Percentiles rank a stretch among this genome's conserved stretches.
These are phyloP conservation scores for Pleuronectes platessa DNA, from an alignment of 2,113 vertebrate species.

Conservation along the genomic window DNA sequence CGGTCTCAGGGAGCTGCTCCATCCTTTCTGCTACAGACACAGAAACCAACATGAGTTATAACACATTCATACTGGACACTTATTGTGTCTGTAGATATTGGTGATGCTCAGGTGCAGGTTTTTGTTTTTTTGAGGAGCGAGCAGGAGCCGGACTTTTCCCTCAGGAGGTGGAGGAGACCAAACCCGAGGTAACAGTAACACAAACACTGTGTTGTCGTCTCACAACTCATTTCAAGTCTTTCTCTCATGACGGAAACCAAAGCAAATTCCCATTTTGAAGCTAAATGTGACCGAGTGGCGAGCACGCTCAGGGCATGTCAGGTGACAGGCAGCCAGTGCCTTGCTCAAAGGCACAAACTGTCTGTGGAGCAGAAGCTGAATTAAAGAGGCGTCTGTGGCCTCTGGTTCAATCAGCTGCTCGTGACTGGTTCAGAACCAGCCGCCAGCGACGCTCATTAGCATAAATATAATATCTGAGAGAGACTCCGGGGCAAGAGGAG, in stretches of 20 bases:
- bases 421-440: too few relatives aligned
- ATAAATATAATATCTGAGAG: neutral
- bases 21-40: conserved; percentile 54
- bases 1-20: conserved; percentile 58
- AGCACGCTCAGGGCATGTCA: neutral
- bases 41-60: neutral
- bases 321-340: neutral
- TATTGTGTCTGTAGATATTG: too few relatives aligned
- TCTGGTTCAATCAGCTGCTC: neutral
- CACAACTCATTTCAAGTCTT: too few relatives aligned
- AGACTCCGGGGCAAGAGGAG: too few relatives aligned
- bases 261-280: neutral
- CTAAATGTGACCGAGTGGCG: neutral
- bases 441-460: neutral
- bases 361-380: neutral
- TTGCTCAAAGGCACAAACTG: neutral
- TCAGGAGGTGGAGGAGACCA: too few relatives aligned
- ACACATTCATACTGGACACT: neutral
- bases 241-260: too few relatives aligned
- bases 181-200: too few relatives aligned
- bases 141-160: too few relatives aligned
- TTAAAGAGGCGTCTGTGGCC: neutral
- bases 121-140: too few relatives aligned
- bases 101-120: too few relatives aligned
- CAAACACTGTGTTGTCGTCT: too few relatives aligned